Conservation (phyloP, 2,797 vertebrate species). For the Gambusia yucatana region DNA sequence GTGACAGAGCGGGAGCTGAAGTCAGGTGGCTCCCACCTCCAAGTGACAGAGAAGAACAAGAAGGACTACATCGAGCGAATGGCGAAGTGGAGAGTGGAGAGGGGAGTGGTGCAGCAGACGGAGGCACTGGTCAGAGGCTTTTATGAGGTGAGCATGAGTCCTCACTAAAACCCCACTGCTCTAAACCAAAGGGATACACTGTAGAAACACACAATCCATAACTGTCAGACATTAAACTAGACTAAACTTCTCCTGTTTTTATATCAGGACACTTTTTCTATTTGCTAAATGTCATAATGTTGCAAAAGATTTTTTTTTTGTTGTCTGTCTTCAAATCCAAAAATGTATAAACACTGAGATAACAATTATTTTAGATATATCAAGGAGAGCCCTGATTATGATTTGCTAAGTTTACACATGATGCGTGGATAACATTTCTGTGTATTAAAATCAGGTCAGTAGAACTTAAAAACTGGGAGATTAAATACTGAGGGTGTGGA, state of each 20-base stretch:
- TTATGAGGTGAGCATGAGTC: conserved; percentile 86
- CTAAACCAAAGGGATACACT: not conserved
- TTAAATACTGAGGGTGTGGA: too few species aligned
- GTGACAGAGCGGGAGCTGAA: conserved; percentile 96
- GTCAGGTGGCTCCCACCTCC: conserved; percentile 92
- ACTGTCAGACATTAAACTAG: not conserved
- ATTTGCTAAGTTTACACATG: not conserved
- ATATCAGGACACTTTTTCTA: not conserved
- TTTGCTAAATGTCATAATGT: not conserved
- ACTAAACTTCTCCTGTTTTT: not conserved
- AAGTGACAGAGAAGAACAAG: conserved; percentile 98
- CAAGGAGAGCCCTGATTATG: not conserved
- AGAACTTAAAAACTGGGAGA: too few species aligned
- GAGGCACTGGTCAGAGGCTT: conserved; percentile 95
- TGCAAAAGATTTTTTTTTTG: not conserved
- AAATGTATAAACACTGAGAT: not conserved
- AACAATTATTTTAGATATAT: not conserved
- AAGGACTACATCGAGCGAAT: conserved; percentile 97
- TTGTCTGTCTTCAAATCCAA: not conserved
- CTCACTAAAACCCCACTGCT: not conserved
- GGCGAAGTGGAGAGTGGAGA: conserved; percentile 96
- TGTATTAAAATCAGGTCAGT: too few species aligned
- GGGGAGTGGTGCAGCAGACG: conserved; percentile 95
- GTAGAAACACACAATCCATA: not conserved
- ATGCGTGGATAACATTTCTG: too few species aligned